Conservation (phyloP, 2,888 invertebrate species). For the Uloborus plumipes region DNA sequence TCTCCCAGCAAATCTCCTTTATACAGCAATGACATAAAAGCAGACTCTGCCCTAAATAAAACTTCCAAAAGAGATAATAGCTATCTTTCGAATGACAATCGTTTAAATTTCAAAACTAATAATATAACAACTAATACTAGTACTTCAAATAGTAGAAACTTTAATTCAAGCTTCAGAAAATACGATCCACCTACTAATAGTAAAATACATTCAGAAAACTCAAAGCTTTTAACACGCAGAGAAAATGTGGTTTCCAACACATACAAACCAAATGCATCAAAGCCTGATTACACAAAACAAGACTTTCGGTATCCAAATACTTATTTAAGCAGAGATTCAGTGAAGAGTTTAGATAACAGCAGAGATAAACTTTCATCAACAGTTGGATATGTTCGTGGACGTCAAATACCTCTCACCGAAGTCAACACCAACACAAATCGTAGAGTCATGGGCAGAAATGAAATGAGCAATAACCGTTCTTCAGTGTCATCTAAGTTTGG, state of each 20-base stretch:
- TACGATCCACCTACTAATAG: not conserved
- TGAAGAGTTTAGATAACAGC: not conserved
- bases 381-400: slow-evolving; percentile 27
- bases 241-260: slow-evolving; percentile 11
- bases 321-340: not conserved
- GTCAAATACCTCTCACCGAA: slow-evolving; percentile 42
- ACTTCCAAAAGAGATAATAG: no score
- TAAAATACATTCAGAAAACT: not conserved
- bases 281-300: slow-evolving; percentile 1
- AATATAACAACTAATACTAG: not conserved
- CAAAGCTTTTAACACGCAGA: slow-evolving; percentile 11
- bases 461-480: not conserved
- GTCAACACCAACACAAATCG: slow-evolving; percentile 36
- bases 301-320: not conserved
- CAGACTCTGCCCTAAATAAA: no score
- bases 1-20: no score
- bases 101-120: not conserved
- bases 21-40: no score
- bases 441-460: slow-evolving; percentile 7
- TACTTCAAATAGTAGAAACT: not conserved
- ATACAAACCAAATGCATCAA: no score
- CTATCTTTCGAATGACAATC: not conserved
- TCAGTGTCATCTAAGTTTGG: not conserved
- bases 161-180: slow-evolving; percentile 14
- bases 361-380: not conserved